phyloP scores from a whole-genome alignment of 2,888 invertebrate genomes.

The Pachymerium ferrugineum region DNA sequence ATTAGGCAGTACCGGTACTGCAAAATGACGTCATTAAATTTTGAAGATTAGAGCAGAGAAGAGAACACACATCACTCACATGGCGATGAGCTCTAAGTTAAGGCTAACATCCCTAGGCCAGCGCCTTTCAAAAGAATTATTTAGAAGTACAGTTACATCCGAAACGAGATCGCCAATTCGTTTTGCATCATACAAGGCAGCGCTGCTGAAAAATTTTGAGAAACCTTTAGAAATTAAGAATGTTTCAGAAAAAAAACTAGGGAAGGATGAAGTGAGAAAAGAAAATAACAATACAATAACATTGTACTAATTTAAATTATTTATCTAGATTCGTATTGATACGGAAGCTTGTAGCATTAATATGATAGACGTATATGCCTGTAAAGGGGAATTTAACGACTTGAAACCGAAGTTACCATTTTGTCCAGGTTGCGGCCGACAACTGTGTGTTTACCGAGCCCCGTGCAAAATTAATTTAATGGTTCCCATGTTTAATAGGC shows the following conservation, averaged over 20 bases:
- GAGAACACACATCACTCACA: too few species aligned
- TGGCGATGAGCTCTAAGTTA: too few species aligned
- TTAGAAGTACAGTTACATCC: neutral
- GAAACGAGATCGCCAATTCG: neutral
- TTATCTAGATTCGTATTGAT: constrained; percentile 58
- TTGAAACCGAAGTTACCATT: constrained; percentile 53
- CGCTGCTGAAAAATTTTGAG: constrained; percentile 52
- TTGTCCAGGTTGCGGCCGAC: constrained; percentile 53
- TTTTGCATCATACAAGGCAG: constrained; percentile 48
- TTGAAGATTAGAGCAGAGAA: too few species aligned
- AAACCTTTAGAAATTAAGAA: constrained; percentile 54
- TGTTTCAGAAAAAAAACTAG: constrained; percentile 47
- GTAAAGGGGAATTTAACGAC: constrained; percentile 52
- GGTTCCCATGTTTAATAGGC: constrained; percentile 43
- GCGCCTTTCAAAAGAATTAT: neutral
- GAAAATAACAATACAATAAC: neutral
- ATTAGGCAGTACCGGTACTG: too few species aligned
- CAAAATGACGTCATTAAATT: too few species aligned
- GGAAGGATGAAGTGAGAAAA: constrained; percentile 49
- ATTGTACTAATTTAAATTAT: constrained; percentile 24
- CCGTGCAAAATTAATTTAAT: neutral
- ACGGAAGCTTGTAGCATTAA: constrained; percentile 63
- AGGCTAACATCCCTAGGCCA: too few species aligned
- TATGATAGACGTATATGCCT: constrained; percentile 56
- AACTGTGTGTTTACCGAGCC: neutral